Evolutionary conservation across 2,113 vertebrate genomes (phyloP), one percentile per base, ranked within the genome.

Genomic region (Romanogobio albipinnatus): DNA sequence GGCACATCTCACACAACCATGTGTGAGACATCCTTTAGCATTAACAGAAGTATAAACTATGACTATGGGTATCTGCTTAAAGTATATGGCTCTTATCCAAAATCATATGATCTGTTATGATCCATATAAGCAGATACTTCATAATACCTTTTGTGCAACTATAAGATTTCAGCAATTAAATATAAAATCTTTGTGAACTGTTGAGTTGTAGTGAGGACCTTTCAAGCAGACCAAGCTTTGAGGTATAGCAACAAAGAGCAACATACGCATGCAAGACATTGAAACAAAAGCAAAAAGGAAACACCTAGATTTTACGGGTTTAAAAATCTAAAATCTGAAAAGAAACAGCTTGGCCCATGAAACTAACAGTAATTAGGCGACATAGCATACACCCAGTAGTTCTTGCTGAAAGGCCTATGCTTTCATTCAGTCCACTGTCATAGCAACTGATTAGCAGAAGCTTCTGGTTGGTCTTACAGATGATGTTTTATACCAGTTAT

Each of bases 61-160:
- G 36, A 62, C 39, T n/a, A n/a, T n/a, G 70, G 2, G 53, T 15
- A n/a, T 24, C 24, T 29, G 6, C 78, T 74, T 39, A 36, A 47
- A 64, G 29, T 47, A 81, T 36, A 66, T 85, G 70, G 66, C 29
- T 77, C 61, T 29, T 47, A 13, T 24, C 53, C 33, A 85, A 83
- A 70, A 89, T 90, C 87, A 85, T 85, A 84, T 89, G 84, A 92
- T 87, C 86, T 45, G 22, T 70, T 10, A 51, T 76, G 73, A 76
- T 51, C 13, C 73, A 59, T 73, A 53, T 62, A 61, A 64, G 84
- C n/a, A 92, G 76, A 80, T 66, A 13, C 53, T 79, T 68, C 86
- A 90, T 90, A 88, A 90, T 29, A 77, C 86, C 66, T 88, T 88
- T 92, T 88, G 84, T 78, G 29, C 43, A 68, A 90, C 91, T 91